Base-by-base conservation (phyloP, 2,797 vertebrate species). In the Hephaestus fuliginosus region DNA sequence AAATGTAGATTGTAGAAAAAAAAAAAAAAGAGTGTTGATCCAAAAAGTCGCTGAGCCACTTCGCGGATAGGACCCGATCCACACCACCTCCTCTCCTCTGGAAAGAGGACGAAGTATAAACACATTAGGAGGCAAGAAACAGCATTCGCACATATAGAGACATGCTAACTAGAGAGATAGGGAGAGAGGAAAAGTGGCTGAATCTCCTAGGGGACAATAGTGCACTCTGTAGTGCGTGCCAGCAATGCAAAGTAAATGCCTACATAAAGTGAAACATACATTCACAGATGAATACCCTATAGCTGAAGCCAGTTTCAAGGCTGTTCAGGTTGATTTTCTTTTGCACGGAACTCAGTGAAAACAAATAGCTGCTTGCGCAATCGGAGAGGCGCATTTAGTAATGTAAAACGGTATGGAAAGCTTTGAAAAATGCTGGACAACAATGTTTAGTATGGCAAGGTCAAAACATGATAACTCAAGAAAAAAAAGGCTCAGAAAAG, bases 351-450 rank as follows among this genome's bases (percentile, higher is more conserved):
- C 44, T 43, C 20, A 55, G 41, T 44, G 53, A 49, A 58, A 63
- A 30, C 2, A 18, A 36, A 20, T 5, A 2, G 10, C 9, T 43
- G 36, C 63, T 25, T 56, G 18, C 18, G 39, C 36, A 25, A 57
- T 12, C 25, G 8, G 11, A 65, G 20, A 73, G 30, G 65, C 11
- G 10, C 4, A 12, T 65, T 68, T 11, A 46, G 2, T 36, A 33
- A 72, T 30, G 17, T 4, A n/a, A 49, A 74, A 33, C 12, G 6
- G 4, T 17, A 7, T 5, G 22, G 7, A 18, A 6, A 14, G 13
- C 39, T 64, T 58, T 74, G n/a, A 60, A 61, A 73, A 55, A 51
- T 44, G 14, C 58, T 84, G 2, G 4, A 28, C 20, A 53, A 4
- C 57, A 28, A 51, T 49, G 25, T 44, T 14, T 53, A 65, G 18